A percentile compares a stretch with the other conserved stretches of the same genome.
phyloP scores from a whole-genome alignment of 2,797 vertebrate genomes.

The Meriones psammophilus region DNA sequence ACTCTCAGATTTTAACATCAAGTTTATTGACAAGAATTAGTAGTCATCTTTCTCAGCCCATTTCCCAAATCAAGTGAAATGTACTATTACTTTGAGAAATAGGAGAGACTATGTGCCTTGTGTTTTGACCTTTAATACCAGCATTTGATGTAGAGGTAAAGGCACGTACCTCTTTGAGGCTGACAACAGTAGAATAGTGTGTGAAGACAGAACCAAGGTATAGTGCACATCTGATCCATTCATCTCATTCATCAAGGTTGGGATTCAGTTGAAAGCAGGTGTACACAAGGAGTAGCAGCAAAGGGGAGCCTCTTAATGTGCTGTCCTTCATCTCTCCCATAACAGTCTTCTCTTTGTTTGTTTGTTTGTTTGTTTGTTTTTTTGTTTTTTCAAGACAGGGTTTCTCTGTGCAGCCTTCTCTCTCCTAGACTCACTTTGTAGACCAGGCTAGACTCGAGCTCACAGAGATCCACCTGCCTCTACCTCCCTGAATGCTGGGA shows the following conservation, averaged over 20 bases:
- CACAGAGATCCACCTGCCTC: too few relatives aligned
- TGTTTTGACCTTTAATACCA: neutral
- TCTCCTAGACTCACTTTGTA: too few relatives aligned
- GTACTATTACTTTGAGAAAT: neutral
- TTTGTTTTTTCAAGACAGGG: too few relatives aligned
- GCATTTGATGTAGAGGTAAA: neutral
- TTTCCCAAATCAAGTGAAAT: neutral
- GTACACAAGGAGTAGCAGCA: slow-evolving; percentile 21
- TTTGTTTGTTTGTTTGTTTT: too few relatives aligned
- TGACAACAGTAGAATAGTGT: neutral
- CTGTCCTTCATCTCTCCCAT: neutral
- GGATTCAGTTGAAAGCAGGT: slow-evolving; percentile 60
- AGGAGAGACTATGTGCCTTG: neutral
- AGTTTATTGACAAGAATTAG: neutral
- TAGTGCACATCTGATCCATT: slow-evolving; percentile 54
- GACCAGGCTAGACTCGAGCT: too few relatives aligned
- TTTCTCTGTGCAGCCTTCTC: too few relatives aligned
- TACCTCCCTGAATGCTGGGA: too few relatives aligned
- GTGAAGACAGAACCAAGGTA: slow-evolving; percentile 34
- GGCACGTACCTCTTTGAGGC: neutral
- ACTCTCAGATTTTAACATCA: slow-evolving; percentile 2
- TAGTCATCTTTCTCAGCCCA: neutral
- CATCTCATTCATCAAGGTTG: slow-evolving; percentile 77
- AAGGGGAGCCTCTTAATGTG: neutral
- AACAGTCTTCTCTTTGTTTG: neutral